Base-by-base conservation (phyloP, 2,797 vertebrate species). In the Rallus crepitans region DNA sequence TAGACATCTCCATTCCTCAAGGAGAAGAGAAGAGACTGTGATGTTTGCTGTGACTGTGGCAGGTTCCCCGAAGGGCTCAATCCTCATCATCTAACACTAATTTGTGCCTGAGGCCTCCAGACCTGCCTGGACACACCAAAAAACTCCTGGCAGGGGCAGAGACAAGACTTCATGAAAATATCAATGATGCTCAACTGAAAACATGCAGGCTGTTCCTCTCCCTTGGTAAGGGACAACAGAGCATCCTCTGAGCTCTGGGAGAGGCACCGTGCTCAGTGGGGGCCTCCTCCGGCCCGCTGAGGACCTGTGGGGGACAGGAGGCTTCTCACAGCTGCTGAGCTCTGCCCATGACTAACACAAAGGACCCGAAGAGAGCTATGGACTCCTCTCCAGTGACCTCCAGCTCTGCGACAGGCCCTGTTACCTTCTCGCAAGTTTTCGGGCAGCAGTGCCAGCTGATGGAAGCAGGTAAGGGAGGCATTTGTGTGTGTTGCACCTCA, bases 381-480 rank as follows among this genome's bases (percentile, higher is more conserved):
- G 98, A 98, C 12, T 85, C 97, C 4, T 21, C 94, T 2, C 75
- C 94, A 4, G 80, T 83, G 7, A n/a, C 95, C 25, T 35, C 98
- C 56, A 16, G 90, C 65, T 53, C 97, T 2, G 75, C 96, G 0
- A 8, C 95, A 1, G 95, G 95, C 39, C 93, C 96, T 0, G 97
- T 98, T 14, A 98, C 98, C 96, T 98, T 98, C 98, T 98, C 98
- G 0, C 98, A 98, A 5, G 98, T 98, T 24, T 98, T 98, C 0
- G 98, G 98, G 11, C 98, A 98, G 93, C 98, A 98, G 86, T 98
- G 98, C 82, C 98, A 98, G 90, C 97, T 98, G 7, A 98, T 98
- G 98, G 98, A 98, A 87, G 98, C 98, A 98, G 98, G 98, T 98
- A 98, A 97, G 98, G 30, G 70, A 15, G 15, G 2, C 18, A 12